Evolutionary conservation across 2,888 invertebrate genomes (phyloP), one percentile per base, ranked within the genome.

Genomic region (Lingula anatina): DNA sequence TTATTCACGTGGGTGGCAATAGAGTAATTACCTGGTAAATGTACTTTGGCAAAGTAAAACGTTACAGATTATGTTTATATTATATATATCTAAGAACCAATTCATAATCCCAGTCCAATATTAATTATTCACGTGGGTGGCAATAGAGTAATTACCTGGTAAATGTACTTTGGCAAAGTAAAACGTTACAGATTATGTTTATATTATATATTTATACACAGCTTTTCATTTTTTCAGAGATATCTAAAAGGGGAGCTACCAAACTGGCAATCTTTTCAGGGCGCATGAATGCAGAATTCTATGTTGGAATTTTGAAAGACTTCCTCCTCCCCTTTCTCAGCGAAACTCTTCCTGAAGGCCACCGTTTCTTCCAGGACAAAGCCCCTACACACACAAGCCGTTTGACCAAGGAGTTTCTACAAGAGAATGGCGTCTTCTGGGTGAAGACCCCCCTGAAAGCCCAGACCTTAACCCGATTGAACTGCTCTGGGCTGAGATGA

Each of bases 381-480:
- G 57, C 55, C 37, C 41, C 47, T 9, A 57, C 53, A 26, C 57
- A 57, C 38, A 46, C 39, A 23, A 51, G 52, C 27, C 53, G 45
- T 42, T 51, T 50, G 9, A 57, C 55, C 18, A 46, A 21, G 26
- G n/a, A 52, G 25, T 55, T 53, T 54, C 44, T 57, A 47, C 9
- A 38, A 21, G 40, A 50, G n/a, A 43, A 45, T 21, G 44, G 47
- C 15, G 27, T 55, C 3, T 3, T 43, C 1, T 45, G 47, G 1
- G 46, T 51, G 49, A 37, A 27, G 2, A 47, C 15, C 54, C 54
- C 37, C 49, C 56, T 12, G 54, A 51, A 15, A 50, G 50, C 2
- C 55, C 53, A n/a, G 57, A 57, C 41, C 25, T 57, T 5, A 57
- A 55, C 27, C 55, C 52, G 1, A 54, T 53, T 27, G 57, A 55